phyloP scores from a whole-genome alignment of 2,888 invertebrate genomes.

The Nemapogon koenigi region DNA sequence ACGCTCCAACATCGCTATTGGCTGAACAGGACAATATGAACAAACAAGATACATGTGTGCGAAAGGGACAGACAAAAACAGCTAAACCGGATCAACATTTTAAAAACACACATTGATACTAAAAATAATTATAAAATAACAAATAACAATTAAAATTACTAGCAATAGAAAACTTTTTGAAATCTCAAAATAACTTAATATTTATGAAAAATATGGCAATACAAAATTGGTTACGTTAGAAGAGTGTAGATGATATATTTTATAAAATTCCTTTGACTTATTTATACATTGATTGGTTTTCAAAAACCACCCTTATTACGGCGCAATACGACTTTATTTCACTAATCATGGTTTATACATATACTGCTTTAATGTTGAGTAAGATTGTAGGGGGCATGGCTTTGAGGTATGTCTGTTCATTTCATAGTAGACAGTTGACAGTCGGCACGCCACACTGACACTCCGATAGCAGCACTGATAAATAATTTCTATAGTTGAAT shows the following conservation, averaged over 20 bases:
- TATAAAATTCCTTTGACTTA: too few species aligned
- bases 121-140: conserved; percentile 4
- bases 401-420: conserved; percentile 58
- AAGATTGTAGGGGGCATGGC: conserved; percentile 50
- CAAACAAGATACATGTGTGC: conserved; percentile 55
- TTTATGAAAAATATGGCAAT: too few species aligned
- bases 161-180: too few species aligned
- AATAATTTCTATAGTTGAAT: conserved; percentile 49
- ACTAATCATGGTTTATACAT: neutral
- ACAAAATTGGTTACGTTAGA: too few species aligned
- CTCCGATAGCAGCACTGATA: conserved; percentile 60
- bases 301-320: too few species aligned
- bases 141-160: neutral
- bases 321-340: neutral
- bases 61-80: conserved; percentile 53
- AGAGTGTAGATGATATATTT: too few species aligned
- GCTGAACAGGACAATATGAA: conserved; percentile 57
- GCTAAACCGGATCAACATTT: too few species aligned
- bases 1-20: conserved; percentile 60
- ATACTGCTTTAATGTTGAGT: neutral
- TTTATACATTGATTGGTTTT: too few species aligned
- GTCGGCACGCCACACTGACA: conserved; percentile 64
- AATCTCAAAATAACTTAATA: too few species aligned
- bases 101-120: neutral
- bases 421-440: conserved; percentile 66